phyloP scores from a whole-genome alignment of 64 coral and sea anemone genomes.

The Actinia equina region DNA sequence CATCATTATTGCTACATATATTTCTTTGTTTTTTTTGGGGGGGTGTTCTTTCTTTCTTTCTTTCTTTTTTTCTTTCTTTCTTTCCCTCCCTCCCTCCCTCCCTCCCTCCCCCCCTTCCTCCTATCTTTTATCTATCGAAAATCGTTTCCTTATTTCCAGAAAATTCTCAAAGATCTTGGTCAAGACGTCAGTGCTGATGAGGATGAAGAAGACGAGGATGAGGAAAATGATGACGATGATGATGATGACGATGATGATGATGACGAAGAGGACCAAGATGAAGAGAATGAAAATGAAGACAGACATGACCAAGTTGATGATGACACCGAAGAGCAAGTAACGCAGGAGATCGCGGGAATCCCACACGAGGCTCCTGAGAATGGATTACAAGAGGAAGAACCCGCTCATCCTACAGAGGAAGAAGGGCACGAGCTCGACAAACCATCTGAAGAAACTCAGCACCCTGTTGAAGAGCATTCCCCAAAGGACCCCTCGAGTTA shows the following conservation, averaged over 20 bases:
- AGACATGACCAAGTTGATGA: not conserved
- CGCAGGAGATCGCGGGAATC: not conserved
- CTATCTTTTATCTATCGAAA: not conserved
- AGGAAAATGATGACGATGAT: not conserved
- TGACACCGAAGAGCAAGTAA: not conserved
- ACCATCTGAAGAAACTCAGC: not conserved
- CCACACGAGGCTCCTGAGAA: not conserved
- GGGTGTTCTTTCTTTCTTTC: too few relatives aligned
- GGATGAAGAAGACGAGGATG: not conserved
- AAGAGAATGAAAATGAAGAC: not conserved
- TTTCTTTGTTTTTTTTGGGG: too few relatives aligned
- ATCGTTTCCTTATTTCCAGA: not conserved
- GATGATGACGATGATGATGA: not conserved
- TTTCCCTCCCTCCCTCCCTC: too few relatives aligned
- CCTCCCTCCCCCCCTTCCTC: too few relatives aligned
- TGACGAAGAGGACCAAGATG: not conserved
- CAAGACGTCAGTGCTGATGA: conserved; percentile 10
- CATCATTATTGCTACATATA: too few relatives aligned
- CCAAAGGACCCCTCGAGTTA: not conserved
- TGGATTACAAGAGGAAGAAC: not conserved
- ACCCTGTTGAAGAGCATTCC: not conserved
- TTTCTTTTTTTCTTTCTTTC: too few relatives aligned
- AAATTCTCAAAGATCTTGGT: not conserved
- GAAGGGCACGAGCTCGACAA: not conserved
- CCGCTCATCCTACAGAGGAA: not conserved